Evolutionary conservation across 1,140 invertebrate species (phyloP), one percentile per base, ranked within the genome.

Genomic region (Chymomyza costata): DNA sequence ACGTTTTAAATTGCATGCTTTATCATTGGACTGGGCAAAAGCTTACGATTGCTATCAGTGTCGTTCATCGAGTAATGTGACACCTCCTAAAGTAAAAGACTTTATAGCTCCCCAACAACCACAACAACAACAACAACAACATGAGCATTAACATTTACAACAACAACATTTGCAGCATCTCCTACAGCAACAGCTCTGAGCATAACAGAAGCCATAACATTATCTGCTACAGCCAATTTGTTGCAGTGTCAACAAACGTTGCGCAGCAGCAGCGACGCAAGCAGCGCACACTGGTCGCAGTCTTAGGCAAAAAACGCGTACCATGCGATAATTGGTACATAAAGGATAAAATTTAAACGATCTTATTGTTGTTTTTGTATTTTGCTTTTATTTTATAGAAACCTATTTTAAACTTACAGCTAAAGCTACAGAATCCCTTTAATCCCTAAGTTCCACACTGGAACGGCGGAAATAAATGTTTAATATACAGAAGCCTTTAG

Each of bases 211-310:
- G 56, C 56, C 66, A 64, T 78, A 78, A 71, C 47, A 80, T 78
- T 68, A 80, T 78, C 73, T 73, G 51, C 56, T 60, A 67, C 71
- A 73, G 73, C 63, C 73, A 78, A 78, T 78, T 78, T 73, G 73
- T 40, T 71, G 73, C 51, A 40, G 7, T 47, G 54, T 32, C 64
- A 57, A 34, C 49, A 49, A 41, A 41, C 47, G 45, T 57, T 56
- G 56, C 55, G 49, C 50, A 30, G 43, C 55, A 52, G 71, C n/a
- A n/a, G n/a, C 18, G 18, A 50, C 40, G 41, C n/a, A n/a, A 18
- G 37, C 32, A 41, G 34, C 40, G 31, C 34, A 18, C 48, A 10
- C 32, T 8, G n/a, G n/a, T n/a, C n/a, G n/a, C n/a, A n/a, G n/a
- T n/a, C n/a, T n/a, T n/a, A n/a, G n/a, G n/a, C n/a, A n/a, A n/a